Base-by-base conservation (phyloP, 2,797 vertebrate species). In the Brachyalestes nurse region DNA sequence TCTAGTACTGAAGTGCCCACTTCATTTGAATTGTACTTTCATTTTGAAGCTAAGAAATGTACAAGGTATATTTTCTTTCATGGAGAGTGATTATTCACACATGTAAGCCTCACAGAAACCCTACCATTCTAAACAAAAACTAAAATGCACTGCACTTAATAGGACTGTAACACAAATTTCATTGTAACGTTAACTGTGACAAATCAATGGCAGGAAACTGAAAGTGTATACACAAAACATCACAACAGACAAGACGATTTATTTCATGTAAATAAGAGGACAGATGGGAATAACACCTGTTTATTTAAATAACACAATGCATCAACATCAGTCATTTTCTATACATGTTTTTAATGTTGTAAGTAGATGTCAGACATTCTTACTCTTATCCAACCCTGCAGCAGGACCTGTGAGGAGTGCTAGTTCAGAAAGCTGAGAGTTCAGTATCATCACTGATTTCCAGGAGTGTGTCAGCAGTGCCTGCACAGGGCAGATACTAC, bases 271-370 rank as follows among this genome's bases (percentile, higher is more conserved):
- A 60, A 76, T n/a, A 25, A 66, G 28, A 55, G 17, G 19, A 77
- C 21, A 6, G 4, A 45, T 21, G 65, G 12, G 67, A 64, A 67
- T 71, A 78, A 80, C 64, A 83, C 70, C 77, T 71, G 72, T 88
- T 88, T 87, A 86, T 87, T 89, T 77, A 72, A 28, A 83, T 82
- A 74, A 84, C 90, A 93, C 88, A 90, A 88, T 91, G 90, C 91
- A 94, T 93, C 91, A 94, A 91, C 90, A 94, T 23, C 89, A 93
- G 91, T 93, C 88, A 90, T 85, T 90, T 91, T 89, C 90, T 85
- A 85, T 83, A 82, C 64, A 67, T 70, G 45, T 23, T 8, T 78
- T 78, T 62, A 61, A 75, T 72, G 71, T 17, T 62, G 82, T 86
- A 81, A 83, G 84, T 87, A 90, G 88, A 88, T 89, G 90, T 85